A percentile compares a stretch with the other conserved stretches of the same genome.
These are phyloP conservation scores for Polypedilum vanderplanki DNA, from an alignment of 1,140 invertebrate genomes.

Conservation along the genomic window DNA sequence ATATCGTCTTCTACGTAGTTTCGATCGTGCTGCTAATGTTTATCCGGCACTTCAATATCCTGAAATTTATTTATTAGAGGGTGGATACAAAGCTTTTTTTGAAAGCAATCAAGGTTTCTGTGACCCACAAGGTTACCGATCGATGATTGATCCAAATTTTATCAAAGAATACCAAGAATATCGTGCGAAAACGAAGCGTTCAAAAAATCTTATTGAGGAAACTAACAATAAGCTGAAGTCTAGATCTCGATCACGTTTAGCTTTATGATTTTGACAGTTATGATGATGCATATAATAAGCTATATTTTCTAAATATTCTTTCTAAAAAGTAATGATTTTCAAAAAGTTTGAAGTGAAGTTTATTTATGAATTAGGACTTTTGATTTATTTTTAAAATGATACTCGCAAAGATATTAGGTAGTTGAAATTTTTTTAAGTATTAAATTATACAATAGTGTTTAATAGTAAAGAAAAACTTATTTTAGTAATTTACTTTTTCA, in stretches of 20 bases:
- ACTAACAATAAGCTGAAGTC: slow-evolving; percentile 38
- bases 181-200: slow-evolving; percentile 69
- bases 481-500: too few relatives aligned
- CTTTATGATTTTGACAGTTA: slow-evolving; percentile 35
- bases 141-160: slow-evolving; percentile 72
- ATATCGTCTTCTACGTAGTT: slow-evolving; percentile 73
- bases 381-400: too few relatives aligned
- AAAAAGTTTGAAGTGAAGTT: too few relatives aligned
- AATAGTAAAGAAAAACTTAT: too few relatives aligned
- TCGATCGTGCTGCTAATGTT: slow-evolving; percentile 73
- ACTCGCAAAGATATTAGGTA: too few relatives aligned
- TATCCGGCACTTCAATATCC: slow-evolving; percentile 90
- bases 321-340: too few relatives aligned
- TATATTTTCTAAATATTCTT: too few relatives aligned
- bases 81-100: slow-evolving; percentile 91
- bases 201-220: slow-evolving; percentile 46
- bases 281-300: too few relatives aligned
- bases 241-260: slow-evolving; percentile 41
- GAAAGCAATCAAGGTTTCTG: slow-evolving; percentile 63
- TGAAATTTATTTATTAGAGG: slow-evolving; percentile 89
- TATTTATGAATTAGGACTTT: too few relatives aligned
- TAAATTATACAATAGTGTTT: too few relatives aligned
- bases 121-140: slow-evolving; percentile 63
- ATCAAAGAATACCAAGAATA: slow-evolving; percentile 65
- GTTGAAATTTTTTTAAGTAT: too few relatives aligned